Evolutionary conservation across 2,797 vertebrate genomes (phyloP).

Genomic region (Discoglossus pictus): DNA sequence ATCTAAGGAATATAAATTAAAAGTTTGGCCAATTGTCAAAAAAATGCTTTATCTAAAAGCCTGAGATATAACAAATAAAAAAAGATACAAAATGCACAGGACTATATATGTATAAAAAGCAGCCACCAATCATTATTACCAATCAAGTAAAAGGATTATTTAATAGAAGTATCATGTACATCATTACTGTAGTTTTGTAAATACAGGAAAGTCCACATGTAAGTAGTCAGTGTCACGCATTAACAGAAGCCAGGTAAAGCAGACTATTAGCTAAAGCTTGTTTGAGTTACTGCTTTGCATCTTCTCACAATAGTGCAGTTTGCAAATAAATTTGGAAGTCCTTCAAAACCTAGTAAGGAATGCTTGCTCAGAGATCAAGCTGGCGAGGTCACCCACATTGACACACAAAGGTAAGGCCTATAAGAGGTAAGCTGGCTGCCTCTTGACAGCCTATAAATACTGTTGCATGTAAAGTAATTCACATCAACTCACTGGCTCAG

Average conservation of each 20-base stretch:
- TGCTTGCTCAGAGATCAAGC: not conserved
- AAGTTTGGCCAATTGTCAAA: too few species aligned
- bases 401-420: not conserved
- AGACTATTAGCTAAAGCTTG: not conserved
- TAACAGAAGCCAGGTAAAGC: not conserved
- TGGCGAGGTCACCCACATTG: conserved; percentile 7
- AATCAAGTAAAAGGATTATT: too few species aligned
- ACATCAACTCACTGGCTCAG: not conserved
- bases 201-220: not conserved
- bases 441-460: not conserved
- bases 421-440: not conserved
- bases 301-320: too few species aligned
- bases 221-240: too few species aligned
- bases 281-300: not conserved
- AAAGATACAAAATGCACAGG: too few species aligned
- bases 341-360: not conserved
- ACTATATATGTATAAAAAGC: too few species aligned
- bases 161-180: too few species aligned
- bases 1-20: too few species aligned
- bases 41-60: too few species aligned
- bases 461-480: not conserved
- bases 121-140: too few species aligned
- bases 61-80: too few species aligned
- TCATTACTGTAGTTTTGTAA: too few species aligned
- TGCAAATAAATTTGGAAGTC: not conserved